Percentiles rank a stretch among this genome's conserved stretches.
Evolutionary conservation across 2,113 vertebrate genomes (phyloP).

Genomic region (Cairina moschata): DNA sequence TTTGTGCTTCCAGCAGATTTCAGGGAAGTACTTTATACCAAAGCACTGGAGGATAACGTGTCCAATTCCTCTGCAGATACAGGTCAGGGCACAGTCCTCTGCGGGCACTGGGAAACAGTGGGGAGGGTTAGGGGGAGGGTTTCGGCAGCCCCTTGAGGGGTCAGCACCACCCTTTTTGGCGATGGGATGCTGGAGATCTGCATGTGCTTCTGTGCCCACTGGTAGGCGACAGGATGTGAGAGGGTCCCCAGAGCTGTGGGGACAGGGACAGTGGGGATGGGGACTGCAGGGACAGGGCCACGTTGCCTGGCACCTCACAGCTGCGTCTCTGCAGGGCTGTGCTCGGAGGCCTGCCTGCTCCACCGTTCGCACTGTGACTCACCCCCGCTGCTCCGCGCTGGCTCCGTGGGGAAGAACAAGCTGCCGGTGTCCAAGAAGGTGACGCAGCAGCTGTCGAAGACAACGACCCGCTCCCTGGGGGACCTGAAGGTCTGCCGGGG

Average conservation of each 20-base stretch:
- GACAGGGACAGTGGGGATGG: rapidly evolving
- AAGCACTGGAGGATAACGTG: slow-evolving; percentile 80
- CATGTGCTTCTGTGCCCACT: rapidly evolving
- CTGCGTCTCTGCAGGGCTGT: slow-evolving; percentile 71
- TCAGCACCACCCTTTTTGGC: not conserved
- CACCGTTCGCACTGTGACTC: slow-evolving; percentile 77
- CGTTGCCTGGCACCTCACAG: rapidly evolving
- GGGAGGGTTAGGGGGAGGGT: not conserved
- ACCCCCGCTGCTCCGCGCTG: slow-evolving; percentile 66
- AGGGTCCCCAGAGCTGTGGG: rapidly evolving
- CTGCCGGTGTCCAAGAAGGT: slow-evolving; percentile 32
- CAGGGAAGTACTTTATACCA: slow-evolving; percentile 84
- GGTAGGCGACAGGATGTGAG: not conserved
- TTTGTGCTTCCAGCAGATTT: slow-evolving; percentile 80
- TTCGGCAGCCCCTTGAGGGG: not conserved
- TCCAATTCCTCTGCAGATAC: slow-evolving; percentile 82
- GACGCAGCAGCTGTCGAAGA: slow-evolving; percentile 58
- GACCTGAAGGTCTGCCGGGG: slow-evolving; percentile 89
- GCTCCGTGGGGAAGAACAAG: slow-evolving; percentile 65
- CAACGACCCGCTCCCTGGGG: slow-evolving; percentile 85
- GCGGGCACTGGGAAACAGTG: not conserved
- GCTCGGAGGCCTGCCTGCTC: slow-evolving; percentile 83
- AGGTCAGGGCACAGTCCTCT: slow-evolving; percentile 73
- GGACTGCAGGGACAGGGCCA: rapidly evolving
- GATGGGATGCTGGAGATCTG: rapidly evolving